Evolutionary conservation across 2,888 invertebrate species (phyloP), one percentile per base, ranked within the genome.

Genomic region (Luffia ferchaultella): DNA sequence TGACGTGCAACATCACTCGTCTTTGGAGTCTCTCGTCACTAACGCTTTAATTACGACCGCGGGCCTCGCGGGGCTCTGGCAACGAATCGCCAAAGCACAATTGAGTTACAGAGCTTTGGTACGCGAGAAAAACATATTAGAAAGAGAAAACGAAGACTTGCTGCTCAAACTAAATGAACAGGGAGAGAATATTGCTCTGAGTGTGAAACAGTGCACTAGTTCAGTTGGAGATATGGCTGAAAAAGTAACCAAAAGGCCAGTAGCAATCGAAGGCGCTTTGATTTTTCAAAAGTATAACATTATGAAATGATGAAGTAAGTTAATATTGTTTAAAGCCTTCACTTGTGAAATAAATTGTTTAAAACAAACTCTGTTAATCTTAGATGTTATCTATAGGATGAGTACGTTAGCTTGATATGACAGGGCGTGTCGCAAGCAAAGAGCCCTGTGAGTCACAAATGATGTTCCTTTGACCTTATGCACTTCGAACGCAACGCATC

Each of bases 61-160:
- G 51, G 80, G 80, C 5, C 58, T 82, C 47, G 70, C 72, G 43
- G 69, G 73, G 54, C 60, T 82, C 16, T 83, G 82, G 82, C 78
- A 79, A 52, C 71, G 72, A 41, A 68, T 80, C 53, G 66, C 80
- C 20, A 76, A 69, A 60, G 80, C 72, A 2, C 79, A 83, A 52
- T 58, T 83, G 44, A 65, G 73, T 1, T 74, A 67, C 56, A 66
- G 70, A 58, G 76, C 82, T 43, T 61, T 83, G 48, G 53, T 62
- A 49, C 70, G 70, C 15, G 82, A 83, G 62, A 83, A 77, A 62
- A 50, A 59, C 48, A 53, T 77, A 48, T 56, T 83, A 18, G 66
- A 73, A 58, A 61, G 68, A 16, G 76, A 83, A 63, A 82, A 80
- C 52, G 61, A 58, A 3, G 53, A 63, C 45, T 65, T 82, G 42